Evolutionary conservation across 2,113 vertebrate species (phyloP).

Genomic region (Oriolus oriolus): DNA sequence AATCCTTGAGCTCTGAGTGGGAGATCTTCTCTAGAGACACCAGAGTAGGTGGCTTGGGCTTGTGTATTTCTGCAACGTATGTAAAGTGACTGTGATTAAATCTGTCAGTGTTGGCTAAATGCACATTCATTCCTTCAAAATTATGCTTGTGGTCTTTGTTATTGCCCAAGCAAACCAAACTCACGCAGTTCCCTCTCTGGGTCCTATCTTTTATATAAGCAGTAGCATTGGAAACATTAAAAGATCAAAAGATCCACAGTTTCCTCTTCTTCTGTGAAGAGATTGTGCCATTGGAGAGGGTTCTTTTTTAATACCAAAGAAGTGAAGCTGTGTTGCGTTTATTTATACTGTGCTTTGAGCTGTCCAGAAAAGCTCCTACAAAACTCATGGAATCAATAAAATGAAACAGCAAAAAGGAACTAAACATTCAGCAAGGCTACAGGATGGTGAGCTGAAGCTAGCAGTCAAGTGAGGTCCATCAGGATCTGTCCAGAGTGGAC

Average conservation of each 20-base stretch:
- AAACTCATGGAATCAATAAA: background rate
- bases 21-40: constrained; percentile 50
- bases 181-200: background rate
- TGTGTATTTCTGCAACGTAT: constrained; percentile 21
- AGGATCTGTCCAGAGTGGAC: background rate
- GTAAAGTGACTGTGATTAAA: constrained; percentile 30
- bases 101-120: constrained; percentile 8
- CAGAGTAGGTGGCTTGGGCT: constrained; percentile 57
- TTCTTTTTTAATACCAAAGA: background rate
- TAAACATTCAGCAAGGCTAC: background rate
- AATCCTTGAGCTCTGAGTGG: constrained; percentile 47
- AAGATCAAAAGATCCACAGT: background rate
- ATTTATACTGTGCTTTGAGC: background rate
- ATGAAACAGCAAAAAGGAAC: background rate
- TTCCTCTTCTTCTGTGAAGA: background rate
- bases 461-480: background rate
- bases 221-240: background rate
- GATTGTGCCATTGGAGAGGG: background rate
- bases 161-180: background rate
- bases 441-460: background rate
- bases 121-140: background rate
- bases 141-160: background rate
- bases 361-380: background rate
- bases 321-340: background rate
- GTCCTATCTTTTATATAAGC: background rate